Evolutionary conservation across 2,888 invertebrate genomes (phyloP), one percentile per base, ranked within the genome.

Genomic region (Andricus quercusramuli): DNA sequence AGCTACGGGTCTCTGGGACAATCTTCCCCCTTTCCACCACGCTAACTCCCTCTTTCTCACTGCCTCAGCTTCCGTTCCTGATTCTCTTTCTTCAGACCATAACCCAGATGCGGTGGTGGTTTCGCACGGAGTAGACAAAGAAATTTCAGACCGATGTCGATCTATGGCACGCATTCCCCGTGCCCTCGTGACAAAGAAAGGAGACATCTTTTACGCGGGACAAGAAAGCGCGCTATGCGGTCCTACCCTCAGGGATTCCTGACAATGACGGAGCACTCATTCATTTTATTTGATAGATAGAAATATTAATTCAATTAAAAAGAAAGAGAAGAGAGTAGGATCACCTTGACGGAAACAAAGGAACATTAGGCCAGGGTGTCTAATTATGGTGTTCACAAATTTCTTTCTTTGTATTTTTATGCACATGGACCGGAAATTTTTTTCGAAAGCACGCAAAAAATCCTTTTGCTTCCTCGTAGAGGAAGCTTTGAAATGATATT

Each of bases 1-100:
- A 85, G 80, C 84, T 85, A 79, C 86, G 87, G 87, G 85, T 86
- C 86, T 85, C 80, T 80, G 83, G 76, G 64, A 77, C 78, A 74
- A 76, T 56, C 41, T 80, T 79, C 59, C 79, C 81, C 81, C 78
- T 44, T 59, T 62, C 59, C 65, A 41, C n/a, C 32, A 74, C 64
- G n/a, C 80, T 59, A 77, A 82, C 77, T 79, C 37, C 37, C 37
- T 44, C 70, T 51, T 51, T 22, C 56, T n/a, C 56, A 32, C n/a
- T 74, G 13, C 32, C 74, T 22, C 56, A 74, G 74, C 51, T 74
- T 56, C 62, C 76, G 80, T 70, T 81, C 56, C 64, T 74, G 77
- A 67, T 79, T 79, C 80, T 79, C 81, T 83, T 83, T 83, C 80
- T 83, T 83, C 80, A 79, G 78, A 80, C 82, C 82, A 82, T 79